Percentiles rank a stretch among this genome's conserved stretches.
Evolutionary conservation across 2,888 invertebrate species (phyloP).

Genomic region (Stegana nigrithorax): DNA sequence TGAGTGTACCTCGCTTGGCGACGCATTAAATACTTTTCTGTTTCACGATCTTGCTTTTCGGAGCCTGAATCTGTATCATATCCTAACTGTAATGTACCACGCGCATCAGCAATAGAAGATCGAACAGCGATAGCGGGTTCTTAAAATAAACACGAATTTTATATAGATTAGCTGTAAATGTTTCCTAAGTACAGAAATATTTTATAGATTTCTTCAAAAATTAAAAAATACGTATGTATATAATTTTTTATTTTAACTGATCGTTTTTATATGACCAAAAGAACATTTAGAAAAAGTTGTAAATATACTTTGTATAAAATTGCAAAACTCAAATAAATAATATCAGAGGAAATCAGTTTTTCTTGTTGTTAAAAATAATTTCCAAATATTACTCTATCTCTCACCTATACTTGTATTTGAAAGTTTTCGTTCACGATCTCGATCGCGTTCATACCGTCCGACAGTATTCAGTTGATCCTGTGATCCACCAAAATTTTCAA

Average conservation of each 20-base stretch:
- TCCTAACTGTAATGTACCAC: conserved; percentile 77
- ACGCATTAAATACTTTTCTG: conserved; percentile 71
- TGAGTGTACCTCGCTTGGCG: conserved; percentile 76
- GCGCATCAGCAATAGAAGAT: conserved; percentile 81
- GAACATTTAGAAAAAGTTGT: too few relatives aligned
- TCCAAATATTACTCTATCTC: conserved; percentile 17
- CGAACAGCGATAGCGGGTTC: conserved; percentile 79
- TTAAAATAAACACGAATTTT: neutral
- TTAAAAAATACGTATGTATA: too few relatives aligned
- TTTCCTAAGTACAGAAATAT: too few relatives aligned
- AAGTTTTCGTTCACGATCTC: conserved; percentile 68
- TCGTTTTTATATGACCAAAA: too few relatives aligned
- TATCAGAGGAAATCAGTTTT: too few relatives aligned
- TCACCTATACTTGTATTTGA: conserved; percentile 65
- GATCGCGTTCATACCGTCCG: conserved; percentile 77
- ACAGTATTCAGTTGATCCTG: conserved; percentile 90
- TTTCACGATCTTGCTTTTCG: conserved; percentile 74
- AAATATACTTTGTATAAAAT: too few relatives aligned
- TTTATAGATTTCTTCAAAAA: too few relatives aligned
- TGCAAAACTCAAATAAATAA: too few relatives aligned
- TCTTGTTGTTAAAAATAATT: too few relatives aligned
- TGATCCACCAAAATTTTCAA: conserved; percentile 93
- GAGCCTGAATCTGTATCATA: conserved; percentile 74
- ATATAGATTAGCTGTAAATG: neutral
- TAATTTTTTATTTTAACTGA: too few relatives aligned